Percentiles rank a stretch among this genome's conserved stretches.
These are phyloP conservation scores for Schrankia costaestrigalis DNA, from an alignment of 2,888 invertebrate genomes.

Conservation along the genomic window DNA sequence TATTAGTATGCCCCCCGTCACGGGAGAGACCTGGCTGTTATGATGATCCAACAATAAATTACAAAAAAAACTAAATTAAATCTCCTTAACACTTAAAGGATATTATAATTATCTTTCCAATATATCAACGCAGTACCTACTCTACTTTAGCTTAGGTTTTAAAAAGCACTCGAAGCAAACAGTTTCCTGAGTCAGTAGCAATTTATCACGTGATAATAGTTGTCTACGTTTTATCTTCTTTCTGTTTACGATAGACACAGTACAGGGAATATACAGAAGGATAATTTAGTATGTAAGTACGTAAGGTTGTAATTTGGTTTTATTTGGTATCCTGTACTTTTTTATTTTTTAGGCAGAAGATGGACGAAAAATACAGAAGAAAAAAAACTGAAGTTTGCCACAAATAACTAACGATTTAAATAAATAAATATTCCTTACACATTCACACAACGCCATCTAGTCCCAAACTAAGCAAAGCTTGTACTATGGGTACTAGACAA, in stretches of 20 bases:
- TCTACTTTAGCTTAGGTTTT: slow-evolving; percentile 8
- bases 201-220: slow-evolving; percentile 39
- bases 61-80: neutral
- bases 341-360: neutral
- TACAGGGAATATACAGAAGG: slow-evolving; percentile 8
- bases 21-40: too few species aligned
- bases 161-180: slow-evolving; percentile 22
- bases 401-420: too few species aligned
- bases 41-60: too few species aligned
- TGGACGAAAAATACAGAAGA: neutral
- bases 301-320: too few species aligned
- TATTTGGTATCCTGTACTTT: too few species aligned
- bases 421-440: too few species aligned
- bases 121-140: neutral
- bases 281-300: neutral
- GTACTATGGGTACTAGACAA: too few species aligned
- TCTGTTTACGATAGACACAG: slow-evolving; percentile 18
- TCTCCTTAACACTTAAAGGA: neutral
- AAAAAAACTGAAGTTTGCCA: too few species aligned
- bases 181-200: slow-evolving; percentile 25
- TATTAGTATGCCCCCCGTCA: too few species aligned
- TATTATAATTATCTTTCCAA: neutral
- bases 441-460: too few species aligned
- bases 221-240: slow-evolving; percentile 35
- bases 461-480: too few species aligned